A percentile compares a stretch with the other conserved stretches of the same genome.
Evolutionary conservation across 2,113 vertebrate species (phyloP).

Genomic region (Phocoena phocoena): DNA sequence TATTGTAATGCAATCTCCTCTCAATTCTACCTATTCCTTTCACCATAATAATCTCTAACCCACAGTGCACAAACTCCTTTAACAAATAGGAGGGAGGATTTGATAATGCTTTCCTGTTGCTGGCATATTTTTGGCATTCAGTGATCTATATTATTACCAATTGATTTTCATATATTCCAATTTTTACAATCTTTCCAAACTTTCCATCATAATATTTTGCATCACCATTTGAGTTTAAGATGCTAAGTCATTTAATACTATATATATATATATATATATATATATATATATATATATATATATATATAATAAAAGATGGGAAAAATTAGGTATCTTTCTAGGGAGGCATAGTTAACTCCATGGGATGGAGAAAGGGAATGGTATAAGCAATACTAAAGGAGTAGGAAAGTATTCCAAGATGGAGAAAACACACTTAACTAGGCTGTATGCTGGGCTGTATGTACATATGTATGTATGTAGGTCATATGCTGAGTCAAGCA

Average conservation of each 20-base stretch:
- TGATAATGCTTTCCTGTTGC: neutral
- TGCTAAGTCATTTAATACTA: neutral
- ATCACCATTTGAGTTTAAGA: neutral
- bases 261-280: neutral
- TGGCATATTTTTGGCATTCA: neutral
- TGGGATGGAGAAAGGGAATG: neutral
- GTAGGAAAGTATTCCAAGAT: neutral
- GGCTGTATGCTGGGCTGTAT: rapidly evolving
- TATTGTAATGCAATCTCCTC: neutral
- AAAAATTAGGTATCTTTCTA: neutral
- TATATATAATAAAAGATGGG: neutral
- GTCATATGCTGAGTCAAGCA: rapidly evolving
- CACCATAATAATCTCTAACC: neutral
- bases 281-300: neutral
- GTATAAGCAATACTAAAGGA: neutral
- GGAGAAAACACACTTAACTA: neutral
- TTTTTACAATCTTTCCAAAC: neutral
- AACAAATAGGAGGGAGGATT: neutral
- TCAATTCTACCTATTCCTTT: neutral
- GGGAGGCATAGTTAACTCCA: neutral
- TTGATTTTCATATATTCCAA: neutral
- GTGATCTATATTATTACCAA: neutral
- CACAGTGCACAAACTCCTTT: neutral
- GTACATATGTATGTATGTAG: neutral
- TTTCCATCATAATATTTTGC: neutral